Conservation (phyloP, 2,888 invertebrate species). For the Drosophila anomelani region DNA sequence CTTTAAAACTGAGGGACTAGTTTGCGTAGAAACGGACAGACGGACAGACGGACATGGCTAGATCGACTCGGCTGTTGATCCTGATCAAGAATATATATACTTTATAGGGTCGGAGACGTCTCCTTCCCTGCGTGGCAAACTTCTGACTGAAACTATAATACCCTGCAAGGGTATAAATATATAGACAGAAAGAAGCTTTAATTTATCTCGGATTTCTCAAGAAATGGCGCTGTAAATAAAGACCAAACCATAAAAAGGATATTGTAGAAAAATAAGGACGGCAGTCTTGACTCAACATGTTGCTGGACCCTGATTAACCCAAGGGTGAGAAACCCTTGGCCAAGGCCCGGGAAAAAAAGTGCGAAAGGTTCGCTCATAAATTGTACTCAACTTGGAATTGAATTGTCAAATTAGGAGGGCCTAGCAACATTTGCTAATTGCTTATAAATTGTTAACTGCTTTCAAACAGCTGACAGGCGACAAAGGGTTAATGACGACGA, state of each 20-base stretch:
- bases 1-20: too few relatives aligned
- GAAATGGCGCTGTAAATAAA: not conserved
- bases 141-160: too few relatives aligned
- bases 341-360: not conserved
- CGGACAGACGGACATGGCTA: too few relatives aligned
- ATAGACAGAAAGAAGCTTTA: not conserved
- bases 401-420: conserved; percentile 62
- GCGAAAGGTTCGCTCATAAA: conserved; percentile 19
- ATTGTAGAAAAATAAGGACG: not conserved
- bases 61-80: too few relatives aligned
- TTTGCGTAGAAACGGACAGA: too few relatives aligned
- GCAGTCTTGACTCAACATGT: conserved; percentile 17
- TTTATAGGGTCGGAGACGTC: too few relatives aligned
- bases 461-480: conserved; percentile 62
- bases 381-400: conserved; percentile 41
- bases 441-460: conserved; percentile 71
- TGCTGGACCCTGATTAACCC: conserved; percentile 15
- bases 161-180: too few relatives aligned
- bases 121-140: too few relatives aligned
- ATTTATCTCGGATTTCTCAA: not conserved
- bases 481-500: conserved; percentile 66
- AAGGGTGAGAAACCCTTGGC: conserved; percentile 1
- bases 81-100: too few relatives aligned
- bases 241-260: not conserved
- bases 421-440: conserved; percentile 63